Base-by-base conservation (phyloP, 2,888 invertebrate species). In the Tiphia femorata region DNA sequence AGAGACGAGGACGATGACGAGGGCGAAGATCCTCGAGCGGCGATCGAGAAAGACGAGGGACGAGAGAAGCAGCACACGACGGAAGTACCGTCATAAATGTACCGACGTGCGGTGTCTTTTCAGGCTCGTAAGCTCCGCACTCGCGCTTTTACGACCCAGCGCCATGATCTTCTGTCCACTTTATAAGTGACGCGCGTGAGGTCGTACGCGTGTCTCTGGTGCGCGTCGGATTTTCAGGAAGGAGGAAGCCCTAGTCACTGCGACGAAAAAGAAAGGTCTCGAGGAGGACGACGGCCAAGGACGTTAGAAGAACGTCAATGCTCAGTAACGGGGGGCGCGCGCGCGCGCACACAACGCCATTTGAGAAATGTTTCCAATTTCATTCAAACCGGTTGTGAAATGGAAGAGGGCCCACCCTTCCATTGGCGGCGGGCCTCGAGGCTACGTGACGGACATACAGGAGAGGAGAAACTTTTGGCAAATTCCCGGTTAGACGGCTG, bases 331-430 rank as follows among this genome's bases (percentile, higher is more conserved):
- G 29, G 7, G 43, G 50, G 29, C 44, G 33, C 47, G 33, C 29
- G 20, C 27, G 3, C n/a, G 37, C 43, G 41, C 30, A 20, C 14
- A 23, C 25, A 17, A 20, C 3, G 8, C 14, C 4, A 42, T 56
- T 62, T 79, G 80, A 80, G 70, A 81, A 81, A 82, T 79, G 79
- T 78, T 79, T 80, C 77, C 81, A 80, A 82, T 82, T 82, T 81
- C 78, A 77, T 77, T 79, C 70, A 75, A 80, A 78, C 72, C 75
- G 75, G 71, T 69, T 69, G 67, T 56, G 68, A 70, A 68, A 76
- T 75, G 72, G 73, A 73, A 68, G 72, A 46, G 50, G 64, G 64
- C 54, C 41, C 51, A 25, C 8, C 37, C 17, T 8, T 2, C 3
- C 54, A 35, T 30, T 40, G 51, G 43, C 55, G 44, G 62, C 63